These are phyloP conservation scores for Diloba caeruleocephala DNA, from an alignment of 2,888 invertebrate species.

Conservation along the genomic window DNA sequence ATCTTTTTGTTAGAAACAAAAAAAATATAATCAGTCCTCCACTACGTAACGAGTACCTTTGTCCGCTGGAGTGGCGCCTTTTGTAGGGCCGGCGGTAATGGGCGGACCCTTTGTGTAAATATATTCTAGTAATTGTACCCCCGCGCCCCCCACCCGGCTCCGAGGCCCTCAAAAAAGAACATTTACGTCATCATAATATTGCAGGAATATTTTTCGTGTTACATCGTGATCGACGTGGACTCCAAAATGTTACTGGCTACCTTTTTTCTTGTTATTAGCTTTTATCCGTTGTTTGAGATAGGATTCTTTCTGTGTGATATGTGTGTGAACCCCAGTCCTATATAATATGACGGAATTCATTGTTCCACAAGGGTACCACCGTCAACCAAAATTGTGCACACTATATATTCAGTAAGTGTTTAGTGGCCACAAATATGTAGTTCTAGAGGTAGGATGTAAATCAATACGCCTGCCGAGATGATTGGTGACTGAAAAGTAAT, in stretches of 20 bases:
- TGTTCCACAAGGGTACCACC: too few relatives aligned
- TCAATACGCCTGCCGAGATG: too few relatives aligned
- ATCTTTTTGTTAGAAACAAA: constrained; percentile 72
- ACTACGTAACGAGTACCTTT: constrained; percentile 72
- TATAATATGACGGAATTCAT: background rate
- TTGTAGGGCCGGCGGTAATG: constrained; percentile 62
- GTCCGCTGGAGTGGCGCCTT: constrained; percentile 65
- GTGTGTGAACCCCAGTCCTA: background rate
- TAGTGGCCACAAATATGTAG: too few relatives aligned
- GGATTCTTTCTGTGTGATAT: background rate
- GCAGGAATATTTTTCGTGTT: constrained; percentile 42
- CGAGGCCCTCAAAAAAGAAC: constrained; percentile 43
- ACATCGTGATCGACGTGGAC: constrained; percentile 38
- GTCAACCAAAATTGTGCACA: too few relatives aligned
- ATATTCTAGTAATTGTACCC: constrained; percentile 70
- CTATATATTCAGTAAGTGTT: too few relatives aligned
- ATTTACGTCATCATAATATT: constrained; percentile 56
- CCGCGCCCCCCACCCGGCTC: constrained; percentile 32
- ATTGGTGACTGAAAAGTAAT: too few relatives aligned
- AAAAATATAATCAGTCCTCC: constrained; percentile 74
- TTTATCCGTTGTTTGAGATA: constrained; percentile 19
- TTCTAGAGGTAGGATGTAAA: too few relatives aligned
- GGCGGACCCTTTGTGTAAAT: constrained; percentile 68
- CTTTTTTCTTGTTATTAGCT: constrained; percentile 17
- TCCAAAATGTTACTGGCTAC: constrained; percentile 29